Base-by-base conservation (phyloP, 2,888 invertebrate genomes). In the Pherbina coryleti region DNA sequence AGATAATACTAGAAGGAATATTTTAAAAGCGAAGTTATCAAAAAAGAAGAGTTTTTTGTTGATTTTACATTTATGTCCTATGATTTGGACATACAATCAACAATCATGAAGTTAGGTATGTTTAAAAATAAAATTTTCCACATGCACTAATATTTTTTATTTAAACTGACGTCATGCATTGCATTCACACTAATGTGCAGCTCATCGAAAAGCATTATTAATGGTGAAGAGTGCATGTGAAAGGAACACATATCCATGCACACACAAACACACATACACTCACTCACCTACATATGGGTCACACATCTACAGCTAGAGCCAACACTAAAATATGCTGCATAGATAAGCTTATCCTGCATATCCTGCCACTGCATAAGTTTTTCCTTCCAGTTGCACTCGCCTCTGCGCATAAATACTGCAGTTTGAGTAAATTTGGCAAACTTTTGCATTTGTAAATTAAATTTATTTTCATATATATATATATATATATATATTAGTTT, bases 151-250 rank as follows among this genome's bases (percentile, higher is more conserved):
- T 25, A 11, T 60, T 60, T n/a, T 60, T 60, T 28, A 25, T 60
- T 31, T 37, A n/a, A 49, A n/a, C 57, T 19, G 49, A 57, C 53
- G 37, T 60, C 53, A n/a, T 72, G 22, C 60, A 44, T 44, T 60
- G 60, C 60, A 72, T 22, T 72, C 44, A 51, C 44, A 19, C 72
- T 60, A 60, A 55, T 72, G 67, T 49, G 44, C 57, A 72, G n/a
- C 60, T 55, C 57, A 72, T 55, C 57, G 71, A 71, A 71, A 19
- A 71, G 37, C 57, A 60, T 57, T 72, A 57, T 72, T 72, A 72
- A 72, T 72, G 57, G 60, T 31, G 22, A n/a, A 34, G 25, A 22
- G 25, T 57, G 60, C 72, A 72, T 60, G 19, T 37, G 60, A 72
- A 22, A 37, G 25, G 37, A 19, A 22, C 31, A 57, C 19, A 1